Base-by-base conservation (phyloP, 1,140 invertebrate genomes). In the Drosophila tristis region DNA sequence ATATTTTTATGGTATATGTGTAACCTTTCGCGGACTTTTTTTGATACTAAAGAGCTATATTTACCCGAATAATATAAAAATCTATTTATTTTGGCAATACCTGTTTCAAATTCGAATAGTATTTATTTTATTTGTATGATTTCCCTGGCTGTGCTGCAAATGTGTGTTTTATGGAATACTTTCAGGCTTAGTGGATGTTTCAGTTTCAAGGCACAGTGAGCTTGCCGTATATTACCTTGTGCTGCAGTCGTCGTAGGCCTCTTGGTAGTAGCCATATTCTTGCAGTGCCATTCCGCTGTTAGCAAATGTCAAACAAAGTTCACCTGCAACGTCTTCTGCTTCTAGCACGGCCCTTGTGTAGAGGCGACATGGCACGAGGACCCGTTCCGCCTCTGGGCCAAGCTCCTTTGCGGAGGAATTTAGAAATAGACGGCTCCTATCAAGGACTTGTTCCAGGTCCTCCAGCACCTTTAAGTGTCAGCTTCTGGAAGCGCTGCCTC, bases 161-260 rank as follows among this genome's bases (percentile, higher is more conserved):
- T 25, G 4, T 4, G 4, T 25, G 4, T 25, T 2, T 4, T 25
- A 25, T 25, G 4, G 23, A 3, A 25, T 25, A 25, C 23, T 25
- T 25, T 25, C 23, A 25, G 23, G 23, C 23, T 25, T 25, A 25
- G 23, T 25, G 23, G 23, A 25, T 25, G 0, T 23, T 23, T 23
- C 23, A 4, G 4, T 16, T 16, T n/a, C n/a, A n/a, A n/a, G n/a
- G n/a, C n/a, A n/a, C n/a, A n/a, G n/a, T n/a, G n/a, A n/a, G n/a
- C n/a, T n/a, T n/a, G n/a, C n/a, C n/a, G n/a, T n/a, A n/a, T n/a
- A n/a, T n/a, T n/a, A n/a, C n/a, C n/a, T n/a, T n/a, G n/a, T n/a
- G n/a, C n/a, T n/a, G n/a, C n/a, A n/a, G 26, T 92, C 91, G 47
- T 92, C 82, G 48, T 92, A 92, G 3, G 89, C 89, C 29, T 89